Conservation (phyloP, 2,888 invertebrate genomes). For the Sphaeridia pumilis region DNA sequence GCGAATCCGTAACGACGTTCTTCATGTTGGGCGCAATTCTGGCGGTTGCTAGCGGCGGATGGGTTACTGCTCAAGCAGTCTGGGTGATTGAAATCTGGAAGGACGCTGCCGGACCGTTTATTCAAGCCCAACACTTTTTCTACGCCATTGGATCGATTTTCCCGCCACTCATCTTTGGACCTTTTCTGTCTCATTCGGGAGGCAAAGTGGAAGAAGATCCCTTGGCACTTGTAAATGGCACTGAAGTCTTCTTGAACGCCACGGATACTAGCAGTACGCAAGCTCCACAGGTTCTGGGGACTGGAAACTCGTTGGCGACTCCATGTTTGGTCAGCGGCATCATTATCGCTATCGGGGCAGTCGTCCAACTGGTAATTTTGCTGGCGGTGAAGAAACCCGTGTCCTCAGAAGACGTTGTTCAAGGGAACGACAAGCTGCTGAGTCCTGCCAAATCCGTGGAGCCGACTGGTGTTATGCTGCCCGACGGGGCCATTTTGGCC, state of each 20-base stretch:
- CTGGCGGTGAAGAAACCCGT: not conserved
- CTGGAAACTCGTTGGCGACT: not conserved
- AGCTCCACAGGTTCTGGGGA: not conserved
- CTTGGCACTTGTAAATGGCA: not conserved
- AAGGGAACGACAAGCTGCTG: not conserved
- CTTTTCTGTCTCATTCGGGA: slow-evolving; percentile 12
- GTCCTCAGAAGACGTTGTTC: not conserved
- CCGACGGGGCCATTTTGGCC: too few species aligned
- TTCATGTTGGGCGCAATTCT: slow-evolving; percentile 13
- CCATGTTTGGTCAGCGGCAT: slow-evolving; percentile 7
- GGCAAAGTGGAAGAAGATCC: not conserved
- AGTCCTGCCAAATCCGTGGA: not conserved
- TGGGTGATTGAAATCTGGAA: slow-evolving; percentile 31
- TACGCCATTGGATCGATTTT: slow-evolving; percentile 19
- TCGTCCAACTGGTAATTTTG: slow-evolving; percentile 1
- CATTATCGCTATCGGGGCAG: slow-evolving; percentile 4
- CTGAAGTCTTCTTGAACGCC: not conserved
- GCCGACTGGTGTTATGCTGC: not conserved
- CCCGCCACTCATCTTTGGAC: slow-evolving; percentile 18
- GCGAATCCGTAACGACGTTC: slow-evolving; percentile 10
- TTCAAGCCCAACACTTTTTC: slow-evolving; percentile 27
- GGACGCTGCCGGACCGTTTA: slow-evolving; percentile 16
- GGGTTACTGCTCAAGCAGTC: slow-evolving; percentile 24
- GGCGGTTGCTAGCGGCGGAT: slow-evolving; percentile 18
- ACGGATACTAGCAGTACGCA: not conserved